These are phyloP conservation scores for Cervus canadensis DNA, from an alignment of 2,113 vertebrate genomes.

Conservation along the genomic window DNA sequence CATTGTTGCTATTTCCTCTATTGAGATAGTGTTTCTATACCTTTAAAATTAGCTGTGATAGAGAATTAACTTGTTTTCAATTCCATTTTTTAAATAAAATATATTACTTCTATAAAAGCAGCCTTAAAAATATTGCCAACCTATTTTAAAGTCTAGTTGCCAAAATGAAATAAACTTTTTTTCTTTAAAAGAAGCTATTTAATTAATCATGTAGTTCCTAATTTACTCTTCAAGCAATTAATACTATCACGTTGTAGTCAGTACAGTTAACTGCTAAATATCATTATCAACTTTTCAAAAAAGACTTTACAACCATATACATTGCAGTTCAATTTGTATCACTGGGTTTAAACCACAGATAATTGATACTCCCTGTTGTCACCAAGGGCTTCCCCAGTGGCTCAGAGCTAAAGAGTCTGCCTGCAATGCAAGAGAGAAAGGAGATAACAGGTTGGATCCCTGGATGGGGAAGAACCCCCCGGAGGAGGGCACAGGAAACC, in stretches of 20 bases:
- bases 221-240: not conserved
- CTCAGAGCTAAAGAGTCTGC: not conserved
- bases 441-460: fast-evolving
- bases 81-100: not conserved
- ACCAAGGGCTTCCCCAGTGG: not conserved
- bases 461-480: not conserved
- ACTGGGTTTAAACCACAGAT: not conserved
- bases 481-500: not conserved
- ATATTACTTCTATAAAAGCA: not conserved
- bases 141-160: not conserved
- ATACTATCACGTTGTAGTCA: not conserved
- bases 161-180: not conserved
- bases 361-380: not conserved
- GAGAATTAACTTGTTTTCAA: not conserved
- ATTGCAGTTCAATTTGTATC: not conserved
- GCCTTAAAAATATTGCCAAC: not conserved
- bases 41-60: not conserved
- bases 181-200: not conserved
- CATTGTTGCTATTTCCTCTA: not conserved
- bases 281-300: not conserved
- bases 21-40: not conserved
- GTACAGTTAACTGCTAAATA: not conserved
- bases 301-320: not conserved
- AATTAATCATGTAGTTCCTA: not conserved
- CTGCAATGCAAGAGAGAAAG: not conserved